Base-by-base conservation (phyloP, 1,140 invertebrate species). In the Holotrichia oblita region DNA sequence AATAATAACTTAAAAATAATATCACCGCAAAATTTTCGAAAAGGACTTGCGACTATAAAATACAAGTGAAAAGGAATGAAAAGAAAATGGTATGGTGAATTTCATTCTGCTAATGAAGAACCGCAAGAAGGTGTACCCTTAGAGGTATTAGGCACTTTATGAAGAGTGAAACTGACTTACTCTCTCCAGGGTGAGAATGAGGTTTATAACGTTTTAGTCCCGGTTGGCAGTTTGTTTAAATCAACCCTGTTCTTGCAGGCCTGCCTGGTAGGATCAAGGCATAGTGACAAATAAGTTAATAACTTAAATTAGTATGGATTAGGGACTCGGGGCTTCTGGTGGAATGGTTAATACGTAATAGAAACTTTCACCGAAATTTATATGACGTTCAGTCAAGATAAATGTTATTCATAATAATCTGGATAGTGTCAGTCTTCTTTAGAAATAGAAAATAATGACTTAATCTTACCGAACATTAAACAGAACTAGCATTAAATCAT, bases 271-370 rank as follows among this genome's bases (percentile, higher is more conserved):
- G 48, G 48, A 55, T 55, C 48, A 34, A 34, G 48, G 14, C 48
- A 55, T 55, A 55, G 14, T 55, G 17, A 14, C n/a, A 55, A 55
- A 55, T 17, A 55, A n/a, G 14, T 44, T 44, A 44, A 55, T 55
- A 55, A 55, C 48, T 17, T 55, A n/a, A 55, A 55, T 55, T 55
- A 55, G 17, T n/a, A 55, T n/a, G 48, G 17, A 55, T 55, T 55
- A 55, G 12, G 48, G 17, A 17, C 12, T 55, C 17, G 14, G 48
- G 48, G 3, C 12, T 17, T 17, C 48, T 17, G 48, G 6, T 55
- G 3, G n/a, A 55, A 2, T 12, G 27, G 27, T 34, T 34, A 34
- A 34, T 34, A 34, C 27, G 4, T 34, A 34, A 34, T 34, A 34
- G 27, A 4, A 34, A 34, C 27, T 34, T 34, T 34, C 27, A 4